Percentiles rank a stretch among this genome's conserved stretches.
Conservation (phyloP, 2,797 vertebrate species). For the Myoxocephalus aenaeus region DNA sequence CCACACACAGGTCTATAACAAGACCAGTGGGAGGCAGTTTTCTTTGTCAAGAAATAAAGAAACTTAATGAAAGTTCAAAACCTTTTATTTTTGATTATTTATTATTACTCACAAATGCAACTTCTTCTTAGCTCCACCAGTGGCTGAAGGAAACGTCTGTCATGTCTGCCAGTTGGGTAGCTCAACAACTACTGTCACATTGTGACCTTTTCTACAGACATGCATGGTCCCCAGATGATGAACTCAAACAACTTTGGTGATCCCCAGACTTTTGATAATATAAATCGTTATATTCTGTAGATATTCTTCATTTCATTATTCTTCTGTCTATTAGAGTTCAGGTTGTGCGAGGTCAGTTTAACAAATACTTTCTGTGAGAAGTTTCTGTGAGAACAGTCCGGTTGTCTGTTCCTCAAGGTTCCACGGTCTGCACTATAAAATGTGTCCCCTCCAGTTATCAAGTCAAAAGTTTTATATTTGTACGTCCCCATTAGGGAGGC, state of each 20-base stretch:
- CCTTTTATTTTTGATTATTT: no score
- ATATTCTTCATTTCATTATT: no score
- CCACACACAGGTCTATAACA: conserved; percentile 19
- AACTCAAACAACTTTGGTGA: neutral
- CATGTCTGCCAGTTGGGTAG: fast-evolving
- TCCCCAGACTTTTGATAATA: no score
- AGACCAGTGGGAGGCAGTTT: conserved; percentile 7
- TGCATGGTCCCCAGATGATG: neutral
- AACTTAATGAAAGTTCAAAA: conserved; percentile 13
- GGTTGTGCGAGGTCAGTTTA: no score
- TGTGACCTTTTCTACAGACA: neutral
- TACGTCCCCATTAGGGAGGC: no score
- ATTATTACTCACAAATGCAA: no score
- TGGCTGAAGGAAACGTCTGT: neutral
- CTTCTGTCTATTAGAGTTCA: no score
- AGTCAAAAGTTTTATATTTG: neutral
- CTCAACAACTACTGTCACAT: neutral
- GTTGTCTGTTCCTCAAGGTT: no score
- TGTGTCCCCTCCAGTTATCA: neutral
- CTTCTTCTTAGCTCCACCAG: neutral
- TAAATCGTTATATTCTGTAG: no score
- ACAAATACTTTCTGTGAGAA: no score
- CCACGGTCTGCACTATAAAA: no score
- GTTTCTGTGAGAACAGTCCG: no score
- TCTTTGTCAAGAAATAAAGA: neutral